Evolutionary conservation across 1,140 invertebrate genomes (phyloP).

Genomic region (Homarus americanus): DNA sequence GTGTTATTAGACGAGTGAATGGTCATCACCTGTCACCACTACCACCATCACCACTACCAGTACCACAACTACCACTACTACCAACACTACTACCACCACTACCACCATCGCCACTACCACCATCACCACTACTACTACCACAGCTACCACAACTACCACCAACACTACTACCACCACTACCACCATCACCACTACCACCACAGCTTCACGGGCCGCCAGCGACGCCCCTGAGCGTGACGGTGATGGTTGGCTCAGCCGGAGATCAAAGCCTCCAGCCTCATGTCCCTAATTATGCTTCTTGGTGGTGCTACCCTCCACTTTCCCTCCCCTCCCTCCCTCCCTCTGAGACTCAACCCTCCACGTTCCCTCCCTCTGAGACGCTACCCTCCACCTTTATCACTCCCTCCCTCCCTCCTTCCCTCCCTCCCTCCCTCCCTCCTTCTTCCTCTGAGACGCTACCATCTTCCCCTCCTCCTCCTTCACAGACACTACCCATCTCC

Average conservation of each 20-base stretch:
- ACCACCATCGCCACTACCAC: background rate
- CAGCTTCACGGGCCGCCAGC: background rate
- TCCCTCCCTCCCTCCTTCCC: background rate
- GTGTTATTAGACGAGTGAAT: no score
- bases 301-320: background rate
- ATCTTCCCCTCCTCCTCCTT: background rate
- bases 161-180: background rate
- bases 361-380: background rate
- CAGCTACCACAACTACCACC: background rate
- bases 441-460: background rate
- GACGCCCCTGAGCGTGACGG: background rate
- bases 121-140: background rate
- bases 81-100: background rate
- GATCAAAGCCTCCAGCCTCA: slow-evolving; percentile 37
- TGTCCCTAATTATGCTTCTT: slow-evolving; percentile 41
- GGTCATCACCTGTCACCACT: background rate
- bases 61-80: background rate
- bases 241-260: slow-evolving; percentile 6
- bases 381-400: background rate
- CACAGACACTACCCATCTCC: no score
- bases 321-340: background rate
- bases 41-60: background rate
- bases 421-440: background rate
- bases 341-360: background rate
- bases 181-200: background rate